A percentile compares a stretch with the other conserved stretches of the same genome.
These are phyloP conservation scores for Cygnus buccinator DNA, from an alignment of 2,113 vertebrate genomes.

Conservation along the genomic window DNA sequence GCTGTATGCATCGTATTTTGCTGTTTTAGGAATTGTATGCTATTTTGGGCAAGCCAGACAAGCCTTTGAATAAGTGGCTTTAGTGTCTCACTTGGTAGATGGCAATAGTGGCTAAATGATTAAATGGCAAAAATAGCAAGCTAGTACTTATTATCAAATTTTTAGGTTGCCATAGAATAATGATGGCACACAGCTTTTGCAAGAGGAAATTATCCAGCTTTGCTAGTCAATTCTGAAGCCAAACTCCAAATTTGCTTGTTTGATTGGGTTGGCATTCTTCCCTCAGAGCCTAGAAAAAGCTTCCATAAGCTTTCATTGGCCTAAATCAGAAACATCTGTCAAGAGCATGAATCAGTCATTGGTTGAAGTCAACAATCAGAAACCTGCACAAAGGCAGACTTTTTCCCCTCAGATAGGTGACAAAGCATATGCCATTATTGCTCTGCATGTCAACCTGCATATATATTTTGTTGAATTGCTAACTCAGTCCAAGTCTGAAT, in stretches of 20 bases:
- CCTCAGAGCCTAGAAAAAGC: constrained; percentile 21
- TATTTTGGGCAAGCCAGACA: constrained; percentile 12
- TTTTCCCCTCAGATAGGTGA: neutral
- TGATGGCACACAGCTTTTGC: constrained; percentile 11
- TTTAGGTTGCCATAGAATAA: constrained; percentile 8
- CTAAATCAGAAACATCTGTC: constrained; percentile 53
- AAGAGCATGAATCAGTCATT: neutral
- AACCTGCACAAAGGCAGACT: neutral
- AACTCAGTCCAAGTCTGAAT: neutral
- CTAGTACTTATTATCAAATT: constrained; percentile 15
- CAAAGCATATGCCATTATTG: neutral
- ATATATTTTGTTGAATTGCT: neutral
- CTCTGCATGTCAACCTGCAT: neutral
- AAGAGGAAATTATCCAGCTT: constrained; percentile 27
- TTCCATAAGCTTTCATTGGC: constrained; percentile 45
- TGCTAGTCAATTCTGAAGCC: neutral
- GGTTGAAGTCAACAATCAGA: neutral
- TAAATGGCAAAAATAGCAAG: constrained; percentile 25
- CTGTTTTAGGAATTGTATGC: neutral
- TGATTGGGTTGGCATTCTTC: neutral
- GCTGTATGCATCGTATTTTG: neutral
- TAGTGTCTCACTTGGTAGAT: neutral
- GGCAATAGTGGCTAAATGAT: constrained; percentile 7
- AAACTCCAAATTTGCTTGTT: constrained; percentile 9
- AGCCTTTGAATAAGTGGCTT: neutral